Evolutionary conservation across 2,113 vertebrate species (phyloP).

Genomic region (Microcebus murinus): DNA sequence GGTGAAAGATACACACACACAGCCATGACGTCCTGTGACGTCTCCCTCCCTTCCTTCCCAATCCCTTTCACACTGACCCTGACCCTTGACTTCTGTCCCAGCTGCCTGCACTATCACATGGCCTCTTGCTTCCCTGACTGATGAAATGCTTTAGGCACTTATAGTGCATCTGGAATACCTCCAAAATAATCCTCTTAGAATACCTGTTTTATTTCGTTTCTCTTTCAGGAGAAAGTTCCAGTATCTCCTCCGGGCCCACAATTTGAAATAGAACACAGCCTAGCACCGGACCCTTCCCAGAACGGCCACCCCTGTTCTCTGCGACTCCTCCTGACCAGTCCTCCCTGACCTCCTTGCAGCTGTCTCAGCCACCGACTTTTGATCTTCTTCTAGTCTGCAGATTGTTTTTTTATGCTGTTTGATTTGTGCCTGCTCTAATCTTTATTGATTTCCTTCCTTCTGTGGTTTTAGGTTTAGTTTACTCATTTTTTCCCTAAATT

Average conservation of each 20-base stretch:
- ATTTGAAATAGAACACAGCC: background rate
- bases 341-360: background rate
- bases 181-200: background rate
- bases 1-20: conserved; percentile 25
- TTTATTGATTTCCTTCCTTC: conserved; percentile 36
- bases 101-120: background rate
- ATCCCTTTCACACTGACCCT: background rate
- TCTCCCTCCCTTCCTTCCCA: background rate
- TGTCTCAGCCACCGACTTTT: background rate
- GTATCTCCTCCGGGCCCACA: background rate
- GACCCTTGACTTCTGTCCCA: background rate
- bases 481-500: background rate
- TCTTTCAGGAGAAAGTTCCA: background rate
- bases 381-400: background rate
- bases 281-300: background rate
- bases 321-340: background rate
- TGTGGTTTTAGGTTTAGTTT: background rate
- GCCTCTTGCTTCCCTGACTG: background rate
- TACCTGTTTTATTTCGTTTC: background rate
- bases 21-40: background rate
- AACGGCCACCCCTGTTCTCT: background rate
- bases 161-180: background rate
- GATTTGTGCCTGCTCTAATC: background rate
- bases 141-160: background rate
- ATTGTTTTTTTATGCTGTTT: background rate